These are phyloP conservation scores for Drosophila truncata DNA, from an alignment of 1,140 invertebrate genomes.

Conservation along the genomic window DNA sequence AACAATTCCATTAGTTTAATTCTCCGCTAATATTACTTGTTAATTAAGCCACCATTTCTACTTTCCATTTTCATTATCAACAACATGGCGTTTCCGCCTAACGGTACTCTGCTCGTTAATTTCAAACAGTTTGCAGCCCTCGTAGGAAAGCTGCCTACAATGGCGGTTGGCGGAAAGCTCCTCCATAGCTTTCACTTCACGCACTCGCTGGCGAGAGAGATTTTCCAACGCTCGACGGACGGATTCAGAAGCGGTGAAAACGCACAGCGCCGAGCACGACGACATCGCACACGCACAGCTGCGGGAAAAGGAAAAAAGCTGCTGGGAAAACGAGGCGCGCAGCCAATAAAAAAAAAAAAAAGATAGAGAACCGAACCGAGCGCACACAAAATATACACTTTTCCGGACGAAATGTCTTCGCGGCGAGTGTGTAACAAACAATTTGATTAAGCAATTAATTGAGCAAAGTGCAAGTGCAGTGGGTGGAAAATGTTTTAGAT, in stretches of 20 bases:
- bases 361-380: constrained; percentile 43
- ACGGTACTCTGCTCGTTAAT: constrained; percentile 28
- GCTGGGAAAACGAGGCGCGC: constrained; percentile 43
- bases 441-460: constrained; percentile 83
- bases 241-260: constrained; percentile 69
- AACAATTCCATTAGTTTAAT: not conserved
- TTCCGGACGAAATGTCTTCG: constrained; percentile 69
- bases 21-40: too few species aligned
- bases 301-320: constrained; percentile 62
- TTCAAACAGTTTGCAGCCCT: constrained; percentile 58
- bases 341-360: constrained; percentile 33
- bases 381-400: constrained; percentile 50
- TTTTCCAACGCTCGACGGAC: constrained; percentile 62
- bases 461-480: constrained; percentile 80
- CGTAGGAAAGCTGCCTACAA: constrained; percentile 36
- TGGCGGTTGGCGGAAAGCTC: constrained; percentile 39
- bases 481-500: constrained; percentile 78
- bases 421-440: constrained; percentile 65
- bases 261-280: constrained; percentile 65
- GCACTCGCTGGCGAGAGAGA: constrained; percentile 44
- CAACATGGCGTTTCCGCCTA: constrained; percentile 3
- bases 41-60: not conserved
- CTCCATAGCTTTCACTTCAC: constrained; percentile 39
- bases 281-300: constrained; percentile 60
- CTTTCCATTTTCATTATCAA: not conserved